phyloP scores from a whole-genome alignment of 2,797 vertebrate genomes.

The Apodemus agrarius region DNA sequence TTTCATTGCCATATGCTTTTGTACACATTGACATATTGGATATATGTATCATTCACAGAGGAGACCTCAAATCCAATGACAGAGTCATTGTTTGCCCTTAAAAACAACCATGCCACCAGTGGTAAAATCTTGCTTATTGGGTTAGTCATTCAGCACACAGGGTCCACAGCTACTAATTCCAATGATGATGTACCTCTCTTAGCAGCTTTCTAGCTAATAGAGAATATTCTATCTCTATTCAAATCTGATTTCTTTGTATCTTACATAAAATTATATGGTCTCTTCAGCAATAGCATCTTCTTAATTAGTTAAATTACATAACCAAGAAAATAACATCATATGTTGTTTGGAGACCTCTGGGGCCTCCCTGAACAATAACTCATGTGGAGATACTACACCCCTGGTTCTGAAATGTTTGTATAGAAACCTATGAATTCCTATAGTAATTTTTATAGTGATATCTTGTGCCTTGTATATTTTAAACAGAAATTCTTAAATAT shows the following conservation, averaged over 20 bases:
- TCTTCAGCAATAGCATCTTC: not conserved
- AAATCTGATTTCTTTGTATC: not conserved
- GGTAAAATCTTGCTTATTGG: not conserved
- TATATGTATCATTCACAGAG: not conserved
- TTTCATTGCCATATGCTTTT: not conserved
- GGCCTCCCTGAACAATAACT: not conserved
- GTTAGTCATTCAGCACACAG: not conserved
- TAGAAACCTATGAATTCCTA: not conserved
- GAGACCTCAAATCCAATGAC: not conserved
- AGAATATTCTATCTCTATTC: not conserved
- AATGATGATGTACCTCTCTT: not conserved
- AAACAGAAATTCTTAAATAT: not conserved
- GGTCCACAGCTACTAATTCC: not conserved
- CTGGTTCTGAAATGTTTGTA: not conserved
- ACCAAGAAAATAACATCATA: not conserved
- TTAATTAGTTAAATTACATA: not conserved
- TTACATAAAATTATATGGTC: not conserved
- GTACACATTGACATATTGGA: not conserved
- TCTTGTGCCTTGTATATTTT: not conserved
- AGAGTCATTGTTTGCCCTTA: not conserved
- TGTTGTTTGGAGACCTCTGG: not conserved
- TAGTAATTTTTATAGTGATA: not conserved
- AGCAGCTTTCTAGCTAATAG: not conserved
- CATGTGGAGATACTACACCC: not conserved
- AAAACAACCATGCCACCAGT: not conserved